These are phyloP conservation scores for Drosophila nigromelanica DNA, from an alignment of 1,140 invertebrate species.

Conservation along the genomic window DNA sequence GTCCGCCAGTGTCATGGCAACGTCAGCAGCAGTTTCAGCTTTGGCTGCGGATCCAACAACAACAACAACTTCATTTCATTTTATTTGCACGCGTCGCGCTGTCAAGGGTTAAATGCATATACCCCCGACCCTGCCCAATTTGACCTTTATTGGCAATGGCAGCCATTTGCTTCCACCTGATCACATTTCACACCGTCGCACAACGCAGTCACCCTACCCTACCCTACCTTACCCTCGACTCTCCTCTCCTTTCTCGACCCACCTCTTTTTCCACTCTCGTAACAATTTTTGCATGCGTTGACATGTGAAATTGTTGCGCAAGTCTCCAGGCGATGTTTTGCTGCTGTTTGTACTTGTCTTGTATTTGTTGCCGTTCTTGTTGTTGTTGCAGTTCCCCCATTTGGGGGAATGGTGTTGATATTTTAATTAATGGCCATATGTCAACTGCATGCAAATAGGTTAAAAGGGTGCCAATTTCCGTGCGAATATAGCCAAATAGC, in stretches of 20 bases:
- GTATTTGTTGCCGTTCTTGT: slow-evolving; percentile 19
- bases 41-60: slow-evolving; percentile 10
- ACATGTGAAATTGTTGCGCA: slow-evolving; percentile 74
- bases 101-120: slow-evolving; percentile 71
- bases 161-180: slow-evolving; percentile 68
- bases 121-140: slow-evolving; percentile 16
- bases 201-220: background rate
- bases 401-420: slow-evolving; percentile 47
- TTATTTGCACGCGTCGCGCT: slow-evolving; percentile 72
- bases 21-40: slow-evolving; percentile 34
- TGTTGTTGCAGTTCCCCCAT: slow-evolving; percentile 11
- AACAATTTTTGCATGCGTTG: slow-evolving; percentile 70
- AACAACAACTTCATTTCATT: slow-evolving; percentile 46
- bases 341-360: slow-evolving; percentile 40
- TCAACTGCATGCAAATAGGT: slow-evolving; percentile 64
- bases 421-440: slow-evolving; percentile 72
- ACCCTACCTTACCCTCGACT: too few relatives aligned
- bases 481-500: slow-evolving; percentile 24
- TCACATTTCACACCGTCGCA: slow-evolving; percentile 62
- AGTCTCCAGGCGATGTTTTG: slow-evolving; percentile 68
- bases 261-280: slow-evolving; percentile 12
- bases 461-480: slow-evolving; percentile 60
- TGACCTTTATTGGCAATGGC: slow-evolving; percentile 72
- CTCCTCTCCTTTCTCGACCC: background rate
- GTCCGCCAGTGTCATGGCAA: slow-evolving; percentile 57